These are phyloP conservation scores for Zaprionus inermis DNA, from an alignment of 1,140 invertebrate species.

Conservation along the genomic window DNA sequence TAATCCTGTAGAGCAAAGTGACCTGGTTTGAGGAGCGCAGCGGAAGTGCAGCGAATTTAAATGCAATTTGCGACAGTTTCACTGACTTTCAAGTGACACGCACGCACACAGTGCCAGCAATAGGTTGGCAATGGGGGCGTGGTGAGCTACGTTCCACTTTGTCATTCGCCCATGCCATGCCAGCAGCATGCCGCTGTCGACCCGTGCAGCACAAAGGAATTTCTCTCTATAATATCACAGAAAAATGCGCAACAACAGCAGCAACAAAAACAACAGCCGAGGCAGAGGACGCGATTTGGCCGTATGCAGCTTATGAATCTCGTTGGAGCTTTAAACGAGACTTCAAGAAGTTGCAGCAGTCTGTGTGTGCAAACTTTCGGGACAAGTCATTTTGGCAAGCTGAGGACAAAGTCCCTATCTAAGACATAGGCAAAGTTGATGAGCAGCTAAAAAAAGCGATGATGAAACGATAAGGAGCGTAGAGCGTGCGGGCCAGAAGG, in stretches of 20 bases:
- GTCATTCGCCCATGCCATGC: background rate
- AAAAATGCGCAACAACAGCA: constrained; percentile 14
- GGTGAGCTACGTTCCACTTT: background rate
- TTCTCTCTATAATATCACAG: constrained; percentile 48
- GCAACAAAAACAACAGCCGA: background rate
- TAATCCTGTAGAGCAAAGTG: background rate
- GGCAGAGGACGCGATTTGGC: background rate
- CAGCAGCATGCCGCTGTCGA: no score
- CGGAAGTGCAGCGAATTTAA: constrained; percentile 61
- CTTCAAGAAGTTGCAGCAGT: constrained; percentile 4
- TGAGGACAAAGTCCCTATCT: constrained; percentile 15
- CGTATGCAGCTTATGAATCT: constrained; percentile 6
- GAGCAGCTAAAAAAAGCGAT: constrained; percentile 2
- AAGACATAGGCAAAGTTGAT: constrained; percentile 1
- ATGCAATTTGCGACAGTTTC: constrained; percentile 76
- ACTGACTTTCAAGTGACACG: constrained; percentile 68
- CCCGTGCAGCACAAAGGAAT: constrained; percentile 52
- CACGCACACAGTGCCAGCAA: constrained; percentile 25
- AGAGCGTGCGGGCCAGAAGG: background rate
- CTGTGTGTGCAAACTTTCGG: background rate
- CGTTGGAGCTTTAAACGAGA: background rate
- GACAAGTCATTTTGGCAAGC: constrained; percentile 13
- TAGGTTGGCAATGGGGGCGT: constrained; percentile 5
- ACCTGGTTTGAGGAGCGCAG: background rate
- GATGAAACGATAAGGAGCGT: background rate